These are phyloP conservation scores for Halcyon badia DNA, from an alignment of 2,797 vertebrate genomes.

Conservation along the genomic window DNA sequence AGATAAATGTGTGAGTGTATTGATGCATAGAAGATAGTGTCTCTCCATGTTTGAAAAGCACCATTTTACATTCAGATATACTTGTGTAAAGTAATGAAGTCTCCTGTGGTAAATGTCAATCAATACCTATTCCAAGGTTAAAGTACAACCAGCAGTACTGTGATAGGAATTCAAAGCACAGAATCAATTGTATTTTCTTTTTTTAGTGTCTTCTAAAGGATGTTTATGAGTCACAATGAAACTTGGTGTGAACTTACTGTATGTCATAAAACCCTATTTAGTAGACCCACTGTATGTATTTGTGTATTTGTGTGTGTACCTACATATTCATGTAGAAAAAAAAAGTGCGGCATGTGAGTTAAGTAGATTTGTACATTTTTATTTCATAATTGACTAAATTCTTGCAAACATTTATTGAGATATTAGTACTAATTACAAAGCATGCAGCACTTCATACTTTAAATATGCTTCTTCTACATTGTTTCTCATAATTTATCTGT, in stretches of 20 bases:
- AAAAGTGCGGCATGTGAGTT: not conserved
- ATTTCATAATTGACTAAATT: not conserved
- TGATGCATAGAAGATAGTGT: not conserved
- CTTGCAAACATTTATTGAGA: not conserved
- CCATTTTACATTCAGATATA: constrained; percentile 43
- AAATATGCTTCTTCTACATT: not conserved
- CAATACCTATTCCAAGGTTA: constrained; percentile 63
- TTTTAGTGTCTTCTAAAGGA: not conserved
- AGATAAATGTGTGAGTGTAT: not conserved
- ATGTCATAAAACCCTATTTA: not conserved
- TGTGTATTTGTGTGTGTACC: not conserved
- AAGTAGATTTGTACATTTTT: not conserved
- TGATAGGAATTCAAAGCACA: constrained; percentile 46
- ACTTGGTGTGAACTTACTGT: not conserved
- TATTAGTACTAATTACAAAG: not conserved
- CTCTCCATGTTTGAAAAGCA: not conserved
- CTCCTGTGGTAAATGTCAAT: constrained; percentile 45
- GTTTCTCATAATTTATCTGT: not conserved
- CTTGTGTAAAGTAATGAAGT: constrained; percentile 41
- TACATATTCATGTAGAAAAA: not conserved
- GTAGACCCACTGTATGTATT: not conserved
- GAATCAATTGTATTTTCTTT: not conserved
- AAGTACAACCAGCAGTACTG: constrained; percentile 35
- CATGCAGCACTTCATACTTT: not conserved
- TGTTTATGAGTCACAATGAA: not conserved